Base-by-base conservation (phyloP, 2,797 vertebrate genomes). In the Geotrypetes seraphini region DNA sequence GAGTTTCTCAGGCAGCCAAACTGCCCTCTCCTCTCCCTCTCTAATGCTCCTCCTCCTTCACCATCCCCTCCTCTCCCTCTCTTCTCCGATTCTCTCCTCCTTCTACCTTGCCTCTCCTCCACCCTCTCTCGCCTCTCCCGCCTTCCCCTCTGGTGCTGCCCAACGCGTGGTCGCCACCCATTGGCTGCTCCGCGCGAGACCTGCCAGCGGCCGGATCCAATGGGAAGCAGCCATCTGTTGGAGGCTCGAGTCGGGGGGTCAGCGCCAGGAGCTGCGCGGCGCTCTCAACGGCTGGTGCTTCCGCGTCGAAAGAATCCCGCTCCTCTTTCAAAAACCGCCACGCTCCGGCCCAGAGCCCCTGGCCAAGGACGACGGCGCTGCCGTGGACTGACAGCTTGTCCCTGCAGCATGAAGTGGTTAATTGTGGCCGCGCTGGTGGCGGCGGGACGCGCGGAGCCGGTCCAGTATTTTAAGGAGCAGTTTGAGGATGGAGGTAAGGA, bases 401-500 rank as follows among this genome's bases (percentile, higher is more conserved):
- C n/a, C n/a, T n/a, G 3, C 2, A 2, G 29, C 6, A 52, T 60
- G 57, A 36, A 20, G 23, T n/a, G 15, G 14, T 15, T 27, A 26
- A 19, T 50, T 15, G 23, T 24, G 25, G 25, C 22, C 11, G 8
- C 19, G 4, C 19, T 50, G 20, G 22, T 63, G 10, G 12, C 53
- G 38, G 25, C 13, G 3, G 28, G 39, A 16, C 24, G 24, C 10
- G 39, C 39, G 43, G 26, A 25, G 8, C 22, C 47, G 13, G 20
- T 26, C 5, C 19, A 34, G 20, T 82, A 86, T 73, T 65, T 90
- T 37, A 74, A 79, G 37, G 87, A 95, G 48, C 81, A 86, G 43
- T 92, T 86, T 68, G 78, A 88, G 61, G 87, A 90, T 46, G 78
- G 70, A 19, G 86, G 88, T 88, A 78, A 91, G 80, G 19, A 11